Evolutionary conservation across 2,113 vertebrate genomes (phyloP).

Genomic region (Gadus chalcogrammus): DNA sequence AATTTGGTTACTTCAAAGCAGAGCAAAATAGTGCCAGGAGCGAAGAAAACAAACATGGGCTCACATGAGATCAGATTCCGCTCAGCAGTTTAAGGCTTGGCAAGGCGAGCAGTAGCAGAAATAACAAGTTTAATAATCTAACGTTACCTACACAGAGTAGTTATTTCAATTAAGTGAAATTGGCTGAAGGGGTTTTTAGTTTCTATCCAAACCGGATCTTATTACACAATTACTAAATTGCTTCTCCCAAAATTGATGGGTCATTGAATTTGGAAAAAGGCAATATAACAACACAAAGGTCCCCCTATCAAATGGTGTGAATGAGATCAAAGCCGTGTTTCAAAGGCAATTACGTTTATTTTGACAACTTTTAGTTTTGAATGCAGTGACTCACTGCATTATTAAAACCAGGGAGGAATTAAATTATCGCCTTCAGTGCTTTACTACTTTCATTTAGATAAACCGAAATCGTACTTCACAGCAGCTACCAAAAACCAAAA

Average conservation of each 20-base stretch:
- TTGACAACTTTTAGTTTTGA: background rate
- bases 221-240: too few species aligned
- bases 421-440: too few species aligned
- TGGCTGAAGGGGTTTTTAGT: too few species aligned
- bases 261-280: too few species aligned
- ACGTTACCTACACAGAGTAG: background rate
- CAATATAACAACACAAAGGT: too few species aligned
- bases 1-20: conserved; percentile 51
- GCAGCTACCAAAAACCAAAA: too few species aligned
- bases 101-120: conserved; percentile 16
- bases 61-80: conserved; percentile 16
- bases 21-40: conserved; percentile 47
- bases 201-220: too few species aligned
- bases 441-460: too few species aligned
- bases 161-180: background rate
- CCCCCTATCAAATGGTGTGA: background rate
- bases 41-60: conserved; percentile 38
- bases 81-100: background rate
- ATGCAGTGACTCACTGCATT: background rate
- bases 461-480: too few species aligned
- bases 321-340: background rate
- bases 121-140: background rate
- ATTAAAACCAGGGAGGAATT: background rate
- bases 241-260: too few species aligned
- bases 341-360: background rate